These are phyloP conservation scores for mouse (Mus musculus) DNA, from an alignment of 2,113 vertebrate species.

Conservation along the genomic window DNA sequence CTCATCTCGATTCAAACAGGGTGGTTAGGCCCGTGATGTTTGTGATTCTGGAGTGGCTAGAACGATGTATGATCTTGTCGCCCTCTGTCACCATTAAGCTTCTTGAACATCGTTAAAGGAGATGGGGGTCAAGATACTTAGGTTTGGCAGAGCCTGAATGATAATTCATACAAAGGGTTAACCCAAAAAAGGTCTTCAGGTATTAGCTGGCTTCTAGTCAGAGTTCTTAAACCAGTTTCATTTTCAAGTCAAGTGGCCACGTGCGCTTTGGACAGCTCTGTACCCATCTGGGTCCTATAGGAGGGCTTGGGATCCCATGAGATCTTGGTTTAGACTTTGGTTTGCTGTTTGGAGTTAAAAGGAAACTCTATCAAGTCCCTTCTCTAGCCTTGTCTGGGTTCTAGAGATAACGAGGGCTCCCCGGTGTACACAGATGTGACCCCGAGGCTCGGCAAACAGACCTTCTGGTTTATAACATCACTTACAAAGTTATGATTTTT, in stretches of 20 bases:
- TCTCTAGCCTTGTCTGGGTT: not conserved
- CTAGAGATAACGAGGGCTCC: not conserved
- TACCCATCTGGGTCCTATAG: not conserved
- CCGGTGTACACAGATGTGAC: conserved; percentile 1
- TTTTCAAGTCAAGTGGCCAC: conserved; percentile 40
- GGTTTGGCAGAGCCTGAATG: not conserved
- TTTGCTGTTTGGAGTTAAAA: not conserved
- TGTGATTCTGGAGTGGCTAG: conserved; percentile 13
- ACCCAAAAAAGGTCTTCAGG: not conserved
- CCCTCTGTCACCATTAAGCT: not conserved
- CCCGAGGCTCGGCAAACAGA: not conserved
- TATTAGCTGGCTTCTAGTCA: not conserved
- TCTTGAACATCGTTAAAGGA: not conserved
- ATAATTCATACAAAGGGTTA: not conserved
- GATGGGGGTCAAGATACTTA: not conserved
- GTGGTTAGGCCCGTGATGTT: not conserved
- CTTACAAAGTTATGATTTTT: conserved; percentile 28
- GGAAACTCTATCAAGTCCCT: not conserved
- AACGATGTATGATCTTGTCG: not conserved
- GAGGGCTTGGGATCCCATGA: not conserved
- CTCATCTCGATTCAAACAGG: conserved; percentile 37
- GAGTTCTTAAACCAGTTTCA: not conserved
- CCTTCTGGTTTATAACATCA: not conserved
- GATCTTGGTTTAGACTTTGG: not conserved
- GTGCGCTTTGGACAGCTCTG: not conserved